These are phyloP conservation scores for Thamnophis sirtalis DNA, from an alignment of 2,113 vertebrate genomes.

Conservation along the genomic window DNA sequence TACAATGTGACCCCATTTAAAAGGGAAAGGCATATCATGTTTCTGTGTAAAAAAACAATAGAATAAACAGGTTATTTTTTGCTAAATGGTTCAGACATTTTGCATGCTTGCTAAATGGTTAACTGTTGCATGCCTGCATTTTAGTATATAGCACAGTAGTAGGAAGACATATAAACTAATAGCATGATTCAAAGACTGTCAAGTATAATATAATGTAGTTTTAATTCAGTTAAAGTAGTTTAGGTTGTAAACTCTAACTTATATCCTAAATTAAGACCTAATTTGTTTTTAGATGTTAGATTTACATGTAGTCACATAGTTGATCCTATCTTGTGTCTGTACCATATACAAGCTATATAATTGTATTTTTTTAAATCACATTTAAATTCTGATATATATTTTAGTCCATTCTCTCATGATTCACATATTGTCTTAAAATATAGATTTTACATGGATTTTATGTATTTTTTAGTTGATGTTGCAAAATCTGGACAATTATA, in stretches of 20 bases:
- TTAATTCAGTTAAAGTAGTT: not conserved
- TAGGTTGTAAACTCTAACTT: not conserved
- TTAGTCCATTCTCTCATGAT: not conserved
- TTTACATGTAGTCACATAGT: not conserved
- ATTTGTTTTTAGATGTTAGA: not conserved
- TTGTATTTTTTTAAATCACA: not conserved
- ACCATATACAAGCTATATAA: not conserved
- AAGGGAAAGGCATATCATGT: not conserved
- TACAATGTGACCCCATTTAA: not conserved
- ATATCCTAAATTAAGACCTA: not conserved
- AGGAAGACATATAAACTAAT: not conserved
- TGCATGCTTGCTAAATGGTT: not conserved
- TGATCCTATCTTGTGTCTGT: too few species aligned
- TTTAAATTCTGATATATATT: not conserved
- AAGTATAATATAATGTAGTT: not conserved
- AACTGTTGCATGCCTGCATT: not conserved
- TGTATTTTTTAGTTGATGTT: not conserved
- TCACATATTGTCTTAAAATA: not conserved
- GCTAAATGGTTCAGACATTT: not conserved
- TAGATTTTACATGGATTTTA: not conserved
- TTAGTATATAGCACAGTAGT: not conserved
- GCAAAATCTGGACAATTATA: not conserved
- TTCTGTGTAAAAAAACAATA: not conserved
- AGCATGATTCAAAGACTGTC: not conserved
- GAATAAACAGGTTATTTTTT: rapidly evolving